Conservation (phyloP, 2,797 vertebrate species). For the Lagocephalus sceleratus region DNA sequence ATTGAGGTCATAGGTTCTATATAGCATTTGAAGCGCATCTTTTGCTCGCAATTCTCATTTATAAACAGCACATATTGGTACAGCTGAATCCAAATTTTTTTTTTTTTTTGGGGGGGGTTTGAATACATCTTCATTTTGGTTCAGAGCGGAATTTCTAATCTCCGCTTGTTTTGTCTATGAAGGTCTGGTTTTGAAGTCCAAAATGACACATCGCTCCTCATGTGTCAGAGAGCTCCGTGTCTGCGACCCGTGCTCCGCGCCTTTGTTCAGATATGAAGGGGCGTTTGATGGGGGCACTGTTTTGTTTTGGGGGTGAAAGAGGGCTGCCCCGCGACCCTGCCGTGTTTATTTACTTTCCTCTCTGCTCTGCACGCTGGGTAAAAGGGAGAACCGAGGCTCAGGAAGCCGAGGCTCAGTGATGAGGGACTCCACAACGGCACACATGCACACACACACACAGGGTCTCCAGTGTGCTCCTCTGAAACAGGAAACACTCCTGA, state of each 20-base stretch:
- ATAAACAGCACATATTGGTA: neutral
- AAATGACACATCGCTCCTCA: constrained; percentile 68
- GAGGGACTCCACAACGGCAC: constrained; percentile 49
- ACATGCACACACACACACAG: constrained; percentile 46
- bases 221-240: constrained; percentile 68
- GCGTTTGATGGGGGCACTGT: constrained; percentile 78
- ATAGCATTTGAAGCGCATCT: constrained; percentile 19
- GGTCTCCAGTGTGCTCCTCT: constrained; percentile 58
- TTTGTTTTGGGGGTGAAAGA: constrained; percentile 82
- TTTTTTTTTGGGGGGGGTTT: no score
- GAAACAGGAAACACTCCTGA: constrained; percentile 73
- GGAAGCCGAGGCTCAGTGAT: constrained; percentile 51
- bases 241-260: constrained; percentile 47
- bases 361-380: constrained; percentile 76
- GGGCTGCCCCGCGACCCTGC: constrained; percentile 74
- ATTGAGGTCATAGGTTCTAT: constrained; percentile 56
- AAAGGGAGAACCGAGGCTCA: constrained; percentile 65
- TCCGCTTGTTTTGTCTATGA: constrained; percentile 48
- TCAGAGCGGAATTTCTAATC: constrained; percentile 26
- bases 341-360: constrained; percentile 83
- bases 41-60: constrained; percentile 15
- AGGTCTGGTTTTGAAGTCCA: constrained; percentile 60
- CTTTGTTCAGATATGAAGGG: constrained; percentile 76
- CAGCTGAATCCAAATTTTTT: no score
- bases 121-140: constrained; percentile 7